Percentiles rank a stretch among this genome's conserved stretches.
These are phyloP conservation scores for Bombus confusus DNA, from an alignment of 1,140 invertebrate genomes.

Conservation along the genomic window DNA sequence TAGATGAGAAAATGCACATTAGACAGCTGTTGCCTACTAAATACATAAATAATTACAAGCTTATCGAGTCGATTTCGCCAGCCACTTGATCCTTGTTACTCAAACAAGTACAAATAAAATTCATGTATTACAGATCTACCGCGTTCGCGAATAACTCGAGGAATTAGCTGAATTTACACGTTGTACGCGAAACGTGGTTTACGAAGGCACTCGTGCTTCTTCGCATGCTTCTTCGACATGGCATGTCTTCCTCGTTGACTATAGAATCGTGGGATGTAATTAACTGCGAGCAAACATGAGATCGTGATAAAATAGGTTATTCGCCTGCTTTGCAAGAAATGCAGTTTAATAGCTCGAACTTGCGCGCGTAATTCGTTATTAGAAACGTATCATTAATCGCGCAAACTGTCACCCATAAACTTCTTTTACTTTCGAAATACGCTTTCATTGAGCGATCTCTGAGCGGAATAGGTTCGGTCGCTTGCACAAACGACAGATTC, in stretches of 20 bases:
- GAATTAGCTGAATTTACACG: neutral
- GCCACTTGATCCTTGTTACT: neutral
- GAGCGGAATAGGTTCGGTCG: neutral
- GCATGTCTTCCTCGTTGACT: neutral
- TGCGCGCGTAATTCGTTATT: slow-evolving; percentile 1
- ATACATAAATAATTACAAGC: no score
- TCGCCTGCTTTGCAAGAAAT: neutral
- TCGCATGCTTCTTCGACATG: neutral
- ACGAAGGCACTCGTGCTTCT: neutral
- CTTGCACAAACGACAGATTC: neutral
- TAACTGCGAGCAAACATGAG: slow-evolving; percentile 3
- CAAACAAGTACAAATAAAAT: neutral
- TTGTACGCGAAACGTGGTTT: neutral
- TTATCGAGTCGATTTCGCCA: no score
- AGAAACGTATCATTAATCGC: slow-evolving; percentile 11
- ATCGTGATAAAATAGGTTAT: slow-evolving; percentile 3
- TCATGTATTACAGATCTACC: neutral
- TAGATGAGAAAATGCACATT: no score
- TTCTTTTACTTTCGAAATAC: neutral
- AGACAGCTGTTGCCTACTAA: no score
- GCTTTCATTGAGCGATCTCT: neutral
- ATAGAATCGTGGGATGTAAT: neutral
- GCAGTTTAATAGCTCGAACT: neutral
- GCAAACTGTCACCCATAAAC: neutral
- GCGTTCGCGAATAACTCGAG: neutral